A percentile compares a stretch with the other conserved stretches of the same genome.
phyloP scores from a whole-genome alignment of 2,113 vertebrate species.

The Asarcornis scutulata region DNA sequence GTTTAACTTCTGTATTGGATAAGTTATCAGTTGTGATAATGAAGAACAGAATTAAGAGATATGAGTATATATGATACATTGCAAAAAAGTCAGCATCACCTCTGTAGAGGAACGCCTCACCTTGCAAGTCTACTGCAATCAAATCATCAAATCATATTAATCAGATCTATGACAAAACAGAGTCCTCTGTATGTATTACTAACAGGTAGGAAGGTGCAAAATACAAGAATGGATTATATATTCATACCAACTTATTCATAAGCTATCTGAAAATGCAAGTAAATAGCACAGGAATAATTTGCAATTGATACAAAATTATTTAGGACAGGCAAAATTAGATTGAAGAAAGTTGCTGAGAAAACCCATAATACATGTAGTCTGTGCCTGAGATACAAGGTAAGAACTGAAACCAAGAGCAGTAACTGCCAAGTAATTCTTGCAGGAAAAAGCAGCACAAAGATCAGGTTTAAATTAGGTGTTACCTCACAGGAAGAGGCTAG shows the following conservation, averaged over 20 bases:
- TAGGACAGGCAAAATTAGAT: not conserved
- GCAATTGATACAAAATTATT: not conserved
- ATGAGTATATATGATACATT: not conserved
- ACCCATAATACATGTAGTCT: not conserved
- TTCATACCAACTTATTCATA: not conserved
- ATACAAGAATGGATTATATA: not conserved
- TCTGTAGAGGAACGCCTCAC: not conserved
- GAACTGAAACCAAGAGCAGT: fast-evolving
- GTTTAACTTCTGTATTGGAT: not conserved
- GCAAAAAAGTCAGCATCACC: not conserved
- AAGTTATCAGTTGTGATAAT: not conserved
- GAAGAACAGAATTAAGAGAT: not conserved
- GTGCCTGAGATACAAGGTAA: not conserved
- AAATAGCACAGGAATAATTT: not conserved
- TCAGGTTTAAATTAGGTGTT: not conserved
- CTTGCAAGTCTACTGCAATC: not conserved
- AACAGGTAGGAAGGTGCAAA: not conserved
- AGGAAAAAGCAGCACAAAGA: not conserved
- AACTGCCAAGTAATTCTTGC: not conserved
- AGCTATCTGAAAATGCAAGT: not conserved
- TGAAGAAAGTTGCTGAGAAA: not conserved
- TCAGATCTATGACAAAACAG: not conserved
- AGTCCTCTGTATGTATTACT: not conserved
- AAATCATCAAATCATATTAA: not conserved
- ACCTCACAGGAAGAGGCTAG: not conserved